These are phyloP conservation scores for Chloromyia formosa DNA, from an alignment of 2,888 invertebrate genomes.

Conservation along the genomic window DNA sequence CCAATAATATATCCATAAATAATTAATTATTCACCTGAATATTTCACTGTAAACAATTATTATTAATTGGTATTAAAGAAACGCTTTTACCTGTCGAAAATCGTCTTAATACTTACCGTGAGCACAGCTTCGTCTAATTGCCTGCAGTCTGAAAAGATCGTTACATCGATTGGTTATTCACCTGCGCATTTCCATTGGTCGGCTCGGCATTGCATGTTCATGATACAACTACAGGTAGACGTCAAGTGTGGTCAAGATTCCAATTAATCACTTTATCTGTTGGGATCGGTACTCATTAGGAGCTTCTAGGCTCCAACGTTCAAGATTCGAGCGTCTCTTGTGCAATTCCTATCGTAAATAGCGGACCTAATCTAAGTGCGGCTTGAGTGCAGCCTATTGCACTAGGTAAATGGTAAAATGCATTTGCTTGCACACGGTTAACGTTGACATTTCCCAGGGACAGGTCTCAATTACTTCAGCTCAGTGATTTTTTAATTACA, in stretches of 20 bases:
- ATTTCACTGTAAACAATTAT: conserved; percentile 32
- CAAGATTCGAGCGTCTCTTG: conserved; percentile 14
- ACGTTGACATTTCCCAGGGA: conserved; percentile 41
- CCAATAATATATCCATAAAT: too few species aligned
- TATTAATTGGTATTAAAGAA: conserved; percentile 31
- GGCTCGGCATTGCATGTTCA: conserved; percentile 18
- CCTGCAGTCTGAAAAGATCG: conserved; percentile 22
- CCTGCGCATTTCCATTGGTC: conserved; percentile 32
- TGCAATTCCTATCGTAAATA: conserved; percentile 28
- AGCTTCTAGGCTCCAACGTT: conserved; percentile 36
- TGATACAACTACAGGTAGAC: conserved; percentile 21
- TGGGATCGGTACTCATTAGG: conserved; percentile 40
- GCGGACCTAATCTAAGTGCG: conserved; percentile 6
- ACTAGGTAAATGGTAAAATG: conserved; percentile 10
- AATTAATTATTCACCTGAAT: conserved; percentile 22
- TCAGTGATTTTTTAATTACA: conserved; percentile 41
- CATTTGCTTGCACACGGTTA: conserved; percentile 29
- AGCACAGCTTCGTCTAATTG: conserved; percentile 29
- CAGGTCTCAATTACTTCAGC: conserved; percentile 41
- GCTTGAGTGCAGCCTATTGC: conserved; percentile 9
- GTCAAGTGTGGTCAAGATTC: conserved; percentile 42
- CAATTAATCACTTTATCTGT: conserved; percentile 43
- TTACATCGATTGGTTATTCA: conserved; percentile 41
- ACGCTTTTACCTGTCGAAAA: conserved; percentile 19
- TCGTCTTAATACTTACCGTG: conserved; percentile 19